Conservation (phyloP, 2,113 vertebrate genomes). For the Eulemur rufifrons region DNA sequence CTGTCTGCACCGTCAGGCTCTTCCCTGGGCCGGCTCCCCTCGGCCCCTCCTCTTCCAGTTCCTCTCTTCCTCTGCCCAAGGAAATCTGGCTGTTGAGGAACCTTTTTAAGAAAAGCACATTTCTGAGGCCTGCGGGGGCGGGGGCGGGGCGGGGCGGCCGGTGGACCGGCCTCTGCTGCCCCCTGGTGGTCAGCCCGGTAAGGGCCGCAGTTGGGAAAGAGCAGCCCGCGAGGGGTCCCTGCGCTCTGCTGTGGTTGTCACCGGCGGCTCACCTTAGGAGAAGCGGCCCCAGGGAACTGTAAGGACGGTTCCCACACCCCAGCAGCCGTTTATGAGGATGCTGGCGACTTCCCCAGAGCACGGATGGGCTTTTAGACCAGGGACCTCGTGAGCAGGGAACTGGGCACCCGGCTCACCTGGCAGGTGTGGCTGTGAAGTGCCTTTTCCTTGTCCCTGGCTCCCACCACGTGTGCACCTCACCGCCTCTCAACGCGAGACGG, state of each 20-base stretch:
- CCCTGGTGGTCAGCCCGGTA: constrained; percentile 71
- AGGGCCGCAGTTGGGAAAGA: not conserved
- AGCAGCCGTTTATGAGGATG: not conserved
- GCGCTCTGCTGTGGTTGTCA: fast-evolving
- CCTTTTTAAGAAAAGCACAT: not conserved
- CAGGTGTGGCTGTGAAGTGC: fast-evolving
- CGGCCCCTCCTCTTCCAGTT: too few relatives aligned
- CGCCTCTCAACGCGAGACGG: not conserved
- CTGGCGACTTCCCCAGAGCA: not conserved
- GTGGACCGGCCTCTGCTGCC: constrained; percentile 71
- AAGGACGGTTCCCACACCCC: fast-evolving
- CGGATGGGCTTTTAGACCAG: not conserved
- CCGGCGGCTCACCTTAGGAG: not conserved
- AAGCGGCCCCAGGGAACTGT: not conserved
- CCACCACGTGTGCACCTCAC: not conserved
- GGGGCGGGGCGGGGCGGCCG: not conserved
- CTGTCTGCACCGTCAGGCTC: not conserved
- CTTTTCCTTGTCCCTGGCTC: fast-evolving
- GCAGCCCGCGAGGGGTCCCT: fast-evolving
- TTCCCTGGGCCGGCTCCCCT: not conserved
- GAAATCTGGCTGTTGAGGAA: not conserved
- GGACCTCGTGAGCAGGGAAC: not conserved
- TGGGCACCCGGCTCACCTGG: fast-evolving
- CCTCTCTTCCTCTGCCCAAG: not conserved
- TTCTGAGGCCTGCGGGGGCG: not conserved